phyloP scores from a whole-genome alignment of 2,888 invertebrate genomes.

The Tenthredo livida region DNA sequence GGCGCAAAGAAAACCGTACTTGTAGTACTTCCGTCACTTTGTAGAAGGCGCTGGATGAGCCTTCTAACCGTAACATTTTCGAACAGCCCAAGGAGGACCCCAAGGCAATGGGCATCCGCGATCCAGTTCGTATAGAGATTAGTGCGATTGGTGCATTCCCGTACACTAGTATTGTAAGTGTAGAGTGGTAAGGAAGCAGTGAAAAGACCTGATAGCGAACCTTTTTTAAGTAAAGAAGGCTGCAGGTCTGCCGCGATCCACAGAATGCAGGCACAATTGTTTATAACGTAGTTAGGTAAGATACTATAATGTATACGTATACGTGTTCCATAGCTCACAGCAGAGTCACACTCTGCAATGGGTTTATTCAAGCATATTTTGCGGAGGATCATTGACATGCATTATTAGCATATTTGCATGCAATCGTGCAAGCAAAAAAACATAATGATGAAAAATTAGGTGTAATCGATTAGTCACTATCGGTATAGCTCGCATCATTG shows the following conservation, averaged over 20 bases:
- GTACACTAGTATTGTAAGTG: background rate
- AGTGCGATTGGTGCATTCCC: background rate
- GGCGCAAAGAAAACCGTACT: no score
- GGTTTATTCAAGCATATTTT: slow-evolving; percentile 31
- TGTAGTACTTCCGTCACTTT: no score
- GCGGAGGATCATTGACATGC: slow-evolving; percentile 22
- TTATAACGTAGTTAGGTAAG: slow-evolving; percentile 64
- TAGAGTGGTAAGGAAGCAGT: background rate
- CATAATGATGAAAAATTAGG: background rate
- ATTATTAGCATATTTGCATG: slow-evolving; percentile 19
- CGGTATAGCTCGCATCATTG: background rate
- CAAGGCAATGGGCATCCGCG: no score
- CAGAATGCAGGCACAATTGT: slow-evolving; percentile 72
- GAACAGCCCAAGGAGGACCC: no score
- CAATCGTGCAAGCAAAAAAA: slow-evolving; percentile 8
- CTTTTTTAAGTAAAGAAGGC: slow-evolving; percentile 78
- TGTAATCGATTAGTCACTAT: background rate
- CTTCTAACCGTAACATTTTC: no score
- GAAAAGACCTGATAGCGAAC: slow-evolving; percentile 70
- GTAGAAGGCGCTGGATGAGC: no score
- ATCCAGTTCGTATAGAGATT: no score
- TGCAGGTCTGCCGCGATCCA: slow-evolving; percentile 77
- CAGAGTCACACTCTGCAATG: slow-evolving; percentile 53
- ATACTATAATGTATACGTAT: slow-evolving; percentile 17
- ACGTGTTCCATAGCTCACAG: slow-evolving; percentile 72